phyloP scores from a whole-genome alignment of 1,140 invertebrate genomes.

The Streblospio benedicti region DNA sequence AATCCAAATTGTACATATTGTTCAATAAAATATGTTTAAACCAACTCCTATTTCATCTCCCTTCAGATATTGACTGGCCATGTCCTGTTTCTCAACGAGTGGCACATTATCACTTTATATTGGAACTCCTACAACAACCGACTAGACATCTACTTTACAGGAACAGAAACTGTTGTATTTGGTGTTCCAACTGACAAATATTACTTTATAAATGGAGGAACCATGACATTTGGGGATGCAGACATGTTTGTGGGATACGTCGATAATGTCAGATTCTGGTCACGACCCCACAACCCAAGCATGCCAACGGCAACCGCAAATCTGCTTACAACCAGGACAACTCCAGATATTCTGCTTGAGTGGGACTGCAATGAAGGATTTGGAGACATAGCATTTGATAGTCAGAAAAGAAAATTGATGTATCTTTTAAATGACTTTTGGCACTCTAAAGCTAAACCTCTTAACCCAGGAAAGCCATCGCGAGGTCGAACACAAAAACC shows the following conservation, averaged over 20 bases:
- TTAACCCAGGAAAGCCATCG: too few species aligned
- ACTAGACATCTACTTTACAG: too few species aligned
- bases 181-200: constrained; percentile 12
- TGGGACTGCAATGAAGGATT: constrained; percentile 24
- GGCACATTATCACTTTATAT: too few species aligned
- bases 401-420: constrained; percentile 13
- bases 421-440: too few species aligned
- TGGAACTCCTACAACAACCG: constrained; percentile 22
- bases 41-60: too few species aligned
- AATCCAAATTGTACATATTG: too few species aligned
- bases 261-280: constrained; percentile 28
- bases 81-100: too few species aligned
- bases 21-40: too few species aligned
- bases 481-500: too few species aligned
- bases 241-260: constrained; percentile 21
- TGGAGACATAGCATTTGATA: constrained; percentile 18
- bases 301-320: constrained; percentile 18
- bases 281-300: constrained; percentile 24
- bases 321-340: constrained; percentile 12
- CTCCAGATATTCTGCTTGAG: constrained; percentile 20
- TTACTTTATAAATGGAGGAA: constrained; percentile 20
- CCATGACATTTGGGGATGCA: constrained; percentile 19
- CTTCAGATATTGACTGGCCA: too few species aligned
- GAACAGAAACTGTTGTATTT: too few species aligned
- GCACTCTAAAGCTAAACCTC: too few species aligned